phyloP scores from a whole-genome alignment of 1,140 invertebrate species.

The Helicoverpa zea region DNA sequence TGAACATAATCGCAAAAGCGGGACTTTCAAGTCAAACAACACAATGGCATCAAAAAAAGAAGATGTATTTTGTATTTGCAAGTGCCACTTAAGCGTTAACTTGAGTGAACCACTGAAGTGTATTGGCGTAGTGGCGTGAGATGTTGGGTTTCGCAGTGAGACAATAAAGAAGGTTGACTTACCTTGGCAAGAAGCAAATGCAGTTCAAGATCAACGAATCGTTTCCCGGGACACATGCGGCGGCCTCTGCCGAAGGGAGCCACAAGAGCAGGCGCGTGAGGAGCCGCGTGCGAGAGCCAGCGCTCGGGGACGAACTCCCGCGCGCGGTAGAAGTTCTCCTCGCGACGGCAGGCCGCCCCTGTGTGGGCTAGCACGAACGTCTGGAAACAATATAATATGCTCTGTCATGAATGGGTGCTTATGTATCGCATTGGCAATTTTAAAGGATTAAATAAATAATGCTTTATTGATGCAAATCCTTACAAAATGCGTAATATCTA shows the following conservation, averaged over 20 bases:
- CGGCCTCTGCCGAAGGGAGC: constrained; percentile 96
- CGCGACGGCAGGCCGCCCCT: constrained; percentile 92
- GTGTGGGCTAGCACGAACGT: constrained; percentile 95
- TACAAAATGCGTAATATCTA: too few relatives aligned
- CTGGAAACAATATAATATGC: constrained; percentile 81
- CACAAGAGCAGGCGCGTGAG: constrained; percentile 88
- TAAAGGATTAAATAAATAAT: too few relatives aligned
- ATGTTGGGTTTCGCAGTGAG: too few relatives aligned
- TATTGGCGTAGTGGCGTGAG: too few relatives aligned
- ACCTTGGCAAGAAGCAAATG: constrained; percentile 92
- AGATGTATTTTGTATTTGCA: too few relatives aligned
- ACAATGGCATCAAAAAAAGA: too few relatives aligned
- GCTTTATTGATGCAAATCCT: too few relatives aligned
- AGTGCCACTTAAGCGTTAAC: too few relatives aligned
- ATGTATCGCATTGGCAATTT: too few relatives aligned
- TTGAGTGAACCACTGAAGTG: too few relatives aligned
- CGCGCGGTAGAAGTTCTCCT: constrained; percentile 93
- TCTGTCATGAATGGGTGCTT: neutral
- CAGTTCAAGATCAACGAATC: constrained; percentile 93
- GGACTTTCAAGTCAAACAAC: too few relatives aligned
- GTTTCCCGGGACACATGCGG: constrained; percentile 93
- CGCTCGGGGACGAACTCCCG: constrained; percentile 93
- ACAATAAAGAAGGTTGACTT: neutral
- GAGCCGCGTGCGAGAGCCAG: constrained; percentile 89
- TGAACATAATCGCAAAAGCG: too few relatives aligned